Percentiles rank a stretch among this genome's conserved stretches.
phyloP scores from a whole-genome alignment of 2,888 invertebrate species.

The Himalopsyche japonica region DNA sequence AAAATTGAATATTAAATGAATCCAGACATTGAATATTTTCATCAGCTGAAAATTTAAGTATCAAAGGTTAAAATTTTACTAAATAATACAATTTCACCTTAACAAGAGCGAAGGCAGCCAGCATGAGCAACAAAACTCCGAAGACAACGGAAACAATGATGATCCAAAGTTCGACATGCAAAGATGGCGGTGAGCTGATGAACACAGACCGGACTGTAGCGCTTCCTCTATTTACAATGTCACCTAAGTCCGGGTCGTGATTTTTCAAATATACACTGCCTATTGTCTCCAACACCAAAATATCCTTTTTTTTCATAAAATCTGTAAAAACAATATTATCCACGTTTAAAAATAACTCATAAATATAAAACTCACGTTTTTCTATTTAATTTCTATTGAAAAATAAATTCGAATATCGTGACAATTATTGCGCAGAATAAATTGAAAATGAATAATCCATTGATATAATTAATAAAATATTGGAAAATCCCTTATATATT shows the following conservation, averaged over 20 bases:
- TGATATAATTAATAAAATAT: too few relatives aligned
- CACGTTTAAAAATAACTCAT: too few relatives aligned
- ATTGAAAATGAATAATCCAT: too few relatives aligned
- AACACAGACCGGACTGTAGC: conserved; percentile 47
- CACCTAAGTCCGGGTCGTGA: background rate
- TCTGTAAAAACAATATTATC: background rate
- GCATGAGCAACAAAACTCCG: conserved; percentile 44
- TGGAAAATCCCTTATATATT: too few relatives aligned
- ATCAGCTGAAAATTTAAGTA: too few relatives aligned
- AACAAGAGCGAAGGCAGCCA: conserved; percentile 43
- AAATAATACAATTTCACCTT: conserved; percentile 26
- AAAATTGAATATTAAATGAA: too few relatives aligned
- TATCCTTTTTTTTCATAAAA: conserved; percentile 44
- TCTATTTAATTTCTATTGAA: too few relatives aligned
- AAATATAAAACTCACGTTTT: too few relatives aligned
- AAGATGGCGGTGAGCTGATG: conserved; percentile 45
- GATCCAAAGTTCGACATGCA: conserved; percentile 44
- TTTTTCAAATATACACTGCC: conserved; percentile 39
- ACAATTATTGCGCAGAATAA: too few relatives aligned
- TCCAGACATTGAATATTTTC: too few relatives aligned
- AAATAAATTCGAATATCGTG: too few relatives aligned
- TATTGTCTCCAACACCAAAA: conserved; percentile 47
- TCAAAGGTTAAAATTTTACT: too few relatives aligned
- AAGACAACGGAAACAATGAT: conserved; percentile 44
- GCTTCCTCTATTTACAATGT: conserved; percentile 40